Percentiles rank a stretch among this genome's conserved stretches.
Conservation (phyloP, 2,113 vertebrate genomes). For the Nycticorax nycticorax region DNA sequence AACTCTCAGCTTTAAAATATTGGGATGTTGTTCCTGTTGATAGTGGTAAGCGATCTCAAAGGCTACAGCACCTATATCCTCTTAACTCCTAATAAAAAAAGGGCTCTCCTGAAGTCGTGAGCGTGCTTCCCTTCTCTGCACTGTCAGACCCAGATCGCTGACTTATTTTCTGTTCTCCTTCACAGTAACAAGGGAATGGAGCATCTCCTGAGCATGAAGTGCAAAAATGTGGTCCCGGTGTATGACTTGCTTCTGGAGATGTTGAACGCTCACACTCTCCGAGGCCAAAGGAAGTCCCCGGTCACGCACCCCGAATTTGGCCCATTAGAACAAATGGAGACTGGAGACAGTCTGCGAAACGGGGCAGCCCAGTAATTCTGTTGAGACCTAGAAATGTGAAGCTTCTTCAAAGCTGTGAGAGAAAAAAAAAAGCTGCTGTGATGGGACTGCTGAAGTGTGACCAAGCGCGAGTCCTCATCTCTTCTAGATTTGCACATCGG, state of each 20-base stretch:
- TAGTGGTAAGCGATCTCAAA: neutral
- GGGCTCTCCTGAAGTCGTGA: neutral
- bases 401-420: neutral
- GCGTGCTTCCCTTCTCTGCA: neutral
- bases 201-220: slow-evolving; percentile 95
- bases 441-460: neutral
- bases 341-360: neutral
- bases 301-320: slow-evolving; percentile 44
- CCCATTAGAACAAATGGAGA: slow-evolving; percentile 31
- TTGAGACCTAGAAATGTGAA: neutral
- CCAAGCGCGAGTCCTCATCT: neutral
- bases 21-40: neutral
- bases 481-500: neutral
- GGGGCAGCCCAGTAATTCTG: slow-evolving; percentile 28
- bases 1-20: neutral
- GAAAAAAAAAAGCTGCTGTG: neutral
- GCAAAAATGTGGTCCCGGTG: slow-evolving; percentile 91
- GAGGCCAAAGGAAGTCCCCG: slow-evolving; percentile 69
- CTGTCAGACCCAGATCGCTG: neutral
- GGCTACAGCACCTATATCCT: neutral
- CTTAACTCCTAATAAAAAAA: neutral
- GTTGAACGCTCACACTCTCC: slow-evolving; percentile 88
- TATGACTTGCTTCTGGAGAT: slow-evolving; percentile 96
- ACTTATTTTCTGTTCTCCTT: neutral
- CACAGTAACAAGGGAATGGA: slow-evolving; percentile 97